These are phyloP conservation scores for Meta bourneti DNA, from an alignment of 2,888 invertebrate species.

Conservation along the genomic window DNA sequence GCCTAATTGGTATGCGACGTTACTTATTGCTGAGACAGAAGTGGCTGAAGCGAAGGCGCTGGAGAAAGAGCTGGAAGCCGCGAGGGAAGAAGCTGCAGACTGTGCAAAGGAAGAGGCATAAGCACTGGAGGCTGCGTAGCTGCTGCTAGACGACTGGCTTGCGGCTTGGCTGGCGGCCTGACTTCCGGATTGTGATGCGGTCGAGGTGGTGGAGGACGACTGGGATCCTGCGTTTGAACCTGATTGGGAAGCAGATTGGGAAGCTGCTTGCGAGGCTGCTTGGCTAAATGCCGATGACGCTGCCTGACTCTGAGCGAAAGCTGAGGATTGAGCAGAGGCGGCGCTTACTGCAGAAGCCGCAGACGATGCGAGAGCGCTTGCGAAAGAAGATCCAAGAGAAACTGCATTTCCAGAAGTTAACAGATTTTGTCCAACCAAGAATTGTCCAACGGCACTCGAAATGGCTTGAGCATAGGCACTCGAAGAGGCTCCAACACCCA, in stretches of 20 bases:
- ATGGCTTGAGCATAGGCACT: slow-evolving; percentile 16
- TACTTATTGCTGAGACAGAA: slow-evolving; percentile 7
- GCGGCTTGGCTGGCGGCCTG: slow-evolving; percentile 1
- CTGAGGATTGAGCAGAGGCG: background rate
- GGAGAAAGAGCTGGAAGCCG: slow-evolving; percentile 25
- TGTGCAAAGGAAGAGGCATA: background rate
- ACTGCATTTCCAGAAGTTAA: background rate
- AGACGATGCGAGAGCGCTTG: slow-evolving; percentile 5
- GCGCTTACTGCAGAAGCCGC: background rate
- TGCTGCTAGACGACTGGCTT: background rate
- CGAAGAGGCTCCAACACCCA: slow-evolving; percentile 27
- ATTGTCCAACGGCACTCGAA: slow-evolving; percentile 1
- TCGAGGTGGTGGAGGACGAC: background rate
- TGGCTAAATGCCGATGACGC: background rate
- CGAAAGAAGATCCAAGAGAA: slow-evolving; percentile 5
- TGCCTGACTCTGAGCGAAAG: background rate
- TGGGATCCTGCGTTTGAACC: background rate
- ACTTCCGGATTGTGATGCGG: slow-evolving; percentile 18
- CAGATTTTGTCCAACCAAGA: background rate
- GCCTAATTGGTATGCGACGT: slow-evolving; percentile 3
- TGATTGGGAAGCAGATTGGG: background rate
- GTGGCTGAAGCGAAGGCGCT: background rate
- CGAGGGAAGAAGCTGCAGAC: slow-evolving; percentile 5
- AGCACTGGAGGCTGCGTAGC: background rate
- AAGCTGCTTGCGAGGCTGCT: background rate